Conservation (phyloP, 2,888 invertebrate species). For the Cosmia trapezina region DNA sequence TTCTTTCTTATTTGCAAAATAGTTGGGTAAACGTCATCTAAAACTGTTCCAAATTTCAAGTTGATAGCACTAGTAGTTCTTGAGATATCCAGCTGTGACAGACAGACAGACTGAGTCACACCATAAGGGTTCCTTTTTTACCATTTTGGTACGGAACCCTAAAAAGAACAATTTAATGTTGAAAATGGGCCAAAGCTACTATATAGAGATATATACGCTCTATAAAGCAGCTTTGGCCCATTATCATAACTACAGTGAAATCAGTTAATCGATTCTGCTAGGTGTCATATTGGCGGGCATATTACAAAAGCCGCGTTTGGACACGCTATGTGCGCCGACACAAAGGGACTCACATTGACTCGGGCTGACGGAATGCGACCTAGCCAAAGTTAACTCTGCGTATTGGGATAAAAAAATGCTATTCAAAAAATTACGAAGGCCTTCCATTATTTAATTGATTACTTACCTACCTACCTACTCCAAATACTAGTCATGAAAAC, state of each 20-base stretch:
- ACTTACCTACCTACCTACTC: neutral
- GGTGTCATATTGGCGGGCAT: slow-evolving; percentile 79
- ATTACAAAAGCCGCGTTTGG: slow-evolving; percentile 76
- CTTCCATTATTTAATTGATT: neutral
- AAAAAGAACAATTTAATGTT: slow-evolving; percentile 9
- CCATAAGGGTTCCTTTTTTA: no score
- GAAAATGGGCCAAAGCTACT: slow-evolving; percentile 25
- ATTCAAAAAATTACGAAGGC: neutral
- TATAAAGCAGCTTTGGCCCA: no score
- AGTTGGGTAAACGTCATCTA: no score
- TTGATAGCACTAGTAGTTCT: no score
- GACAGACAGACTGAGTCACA: no score
- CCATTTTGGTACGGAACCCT: no score
- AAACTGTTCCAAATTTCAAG: no score
- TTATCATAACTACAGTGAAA: slow-evolving; percentile 63
- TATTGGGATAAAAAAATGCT: slow-evolving; percentile 4
- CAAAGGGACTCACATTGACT: slow-evolving; percentile 74
- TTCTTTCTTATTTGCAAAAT: no score
- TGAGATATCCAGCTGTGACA: no score
- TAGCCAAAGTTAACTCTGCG: slow-evolving; percentile 54
- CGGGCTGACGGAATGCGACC: slow-evolving; percentile 71
- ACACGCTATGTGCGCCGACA: slow-evolving; percentile 76
- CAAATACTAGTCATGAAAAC: neutral
- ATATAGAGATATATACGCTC: slow-evolving; percentile 14
- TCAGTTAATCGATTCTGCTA: slow-evolving; percentile 80